Base-by-base conservation (phyloP, 2,113 vertebrate species). In the Pandion haliaetus region DNA sequence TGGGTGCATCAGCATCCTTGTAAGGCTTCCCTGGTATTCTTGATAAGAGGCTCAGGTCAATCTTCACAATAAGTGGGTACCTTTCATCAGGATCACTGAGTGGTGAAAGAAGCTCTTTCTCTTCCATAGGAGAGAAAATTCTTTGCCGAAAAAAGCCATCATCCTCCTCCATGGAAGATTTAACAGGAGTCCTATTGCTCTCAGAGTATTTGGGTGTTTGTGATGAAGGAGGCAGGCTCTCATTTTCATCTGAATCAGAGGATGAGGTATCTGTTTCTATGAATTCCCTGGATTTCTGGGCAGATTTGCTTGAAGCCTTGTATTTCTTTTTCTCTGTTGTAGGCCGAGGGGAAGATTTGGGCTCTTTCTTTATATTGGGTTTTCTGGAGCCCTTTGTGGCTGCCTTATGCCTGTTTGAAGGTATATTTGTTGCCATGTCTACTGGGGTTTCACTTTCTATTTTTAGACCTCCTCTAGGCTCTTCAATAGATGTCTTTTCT, bases 171-270 rank as follows among this genome's bases (percentile, higher is more conserved):
- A 98, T 95, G 97, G 98, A 98, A 98, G 98, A 98, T 92, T 98
- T 98, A 94, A 98, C 98, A 8, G 98, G 99, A 94, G 99, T 99
- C 98, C 99, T 98, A 97, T 99, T 99, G 93, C 99, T 99, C 97
- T 99, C 99, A 14, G 98, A 98, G 96, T 99, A 99, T 96, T 99
- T 99, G 80, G 99, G 99, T 55, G 99, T 99, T 98, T 99, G 99
- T 4, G 99, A 99, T 19, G 99, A 99, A 44, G 99, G 99, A 44
- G 99, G 99, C 86, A 99, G 99, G 97, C 99, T 99, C 95, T 99
- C 99, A 34, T 99, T 99, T 97, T 99, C 99, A 98, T 99, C 99
- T 1, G 99, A 99, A 97, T 99, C 99, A 50, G 99, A 99, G 57
- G 99, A 99, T 28, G 99, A 99, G 50, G 99, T 99, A 98, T 99